These are phyloP conservation scores for Leptinotarsa texana DNA, from an alignment of 1,140 invertebrate genomes.

Conservation along the genomic window DNA sequence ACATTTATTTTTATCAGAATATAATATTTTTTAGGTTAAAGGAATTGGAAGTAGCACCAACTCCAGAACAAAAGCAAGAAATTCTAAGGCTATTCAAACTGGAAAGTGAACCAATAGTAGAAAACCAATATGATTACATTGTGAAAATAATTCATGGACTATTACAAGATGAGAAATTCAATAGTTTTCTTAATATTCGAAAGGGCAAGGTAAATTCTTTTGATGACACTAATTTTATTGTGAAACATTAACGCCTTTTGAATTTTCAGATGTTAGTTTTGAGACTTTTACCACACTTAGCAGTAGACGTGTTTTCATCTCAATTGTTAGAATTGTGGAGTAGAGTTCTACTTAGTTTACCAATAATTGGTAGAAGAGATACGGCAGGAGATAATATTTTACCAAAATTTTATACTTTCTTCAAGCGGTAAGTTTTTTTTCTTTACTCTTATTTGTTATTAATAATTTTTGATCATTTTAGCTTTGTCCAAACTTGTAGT, in stretches of 20 bases:
- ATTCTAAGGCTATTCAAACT: constrained; percentile 54
- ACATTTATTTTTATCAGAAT: constrained; percentile 21
- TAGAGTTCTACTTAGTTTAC: constrained; percentile 50
- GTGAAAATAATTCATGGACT: constrained; percentile 66
- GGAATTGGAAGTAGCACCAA: constrained; percentile 56
- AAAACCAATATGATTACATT: constrained; percentile 59
- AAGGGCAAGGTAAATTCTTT: constrained; percentile 68
- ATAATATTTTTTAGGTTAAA: constrained; percentile 46
- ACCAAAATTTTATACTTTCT: constrained; percentile 50
- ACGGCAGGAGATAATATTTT: constrained; percentile 52
- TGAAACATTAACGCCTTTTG: neutral
- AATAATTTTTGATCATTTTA: constrained; percentile 29
- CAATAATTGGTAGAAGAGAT: constrained; percentile 51
- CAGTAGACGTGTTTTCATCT: constrained; percentile 38
- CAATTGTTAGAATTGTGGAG: constrained; percentile 51
- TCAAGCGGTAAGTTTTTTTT: constrained; percentile 45
- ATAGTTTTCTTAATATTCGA: constrained; percentile 69
- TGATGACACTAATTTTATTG: neutral
- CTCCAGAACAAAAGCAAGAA: constrained; percentile 62
- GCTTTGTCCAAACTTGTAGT: constrained; percentile 47
- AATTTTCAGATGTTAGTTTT: constrained; percentile 60
- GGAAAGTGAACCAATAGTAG: constrained; percentile 50
- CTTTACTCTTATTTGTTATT: too few species aligned
- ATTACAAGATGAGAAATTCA: constrained; percentile 67
- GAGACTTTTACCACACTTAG: constrained; percentile 60